Evolutionary conservation across 2,797 vertebrate species (phyloP), one percentile per base, ranked within the genome.

Genomic region (Uromys caudimaculatus): DNA sequence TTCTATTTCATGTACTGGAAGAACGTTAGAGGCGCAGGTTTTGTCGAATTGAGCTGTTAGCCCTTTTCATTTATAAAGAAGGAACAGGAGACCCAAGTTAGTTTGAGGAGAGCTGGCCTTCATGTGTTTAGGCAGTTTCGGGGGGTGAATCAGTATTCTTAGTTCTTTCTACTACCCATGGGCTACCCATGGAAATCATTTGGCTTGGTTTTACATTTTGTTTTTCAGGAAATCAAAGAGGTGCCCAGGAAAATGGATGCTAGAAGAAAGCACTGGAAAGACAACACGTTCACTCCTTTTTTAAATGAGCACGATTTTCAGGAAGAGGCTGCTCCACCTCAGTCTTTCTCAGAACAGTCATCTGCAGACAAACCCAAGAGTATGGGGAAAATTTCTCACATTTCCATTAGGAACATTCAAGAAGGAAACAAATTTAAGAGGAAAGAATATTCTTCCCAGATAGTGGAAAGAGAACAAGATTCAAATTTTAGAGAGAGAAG

Each of bases 261-360:
- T 58, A 91, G 95, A 91, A 95, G 81, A 88, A 96, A 98, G 69
- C 97, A 98, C 60, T 98, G 97, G 98, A 97, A 98, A 58, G 97
- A 98, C 95, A 97, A 97, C 12, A 96, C 97, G 35, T 95, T 97
- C 96, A 85, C 95, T 83, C 98, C 98, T 89, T 56, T 52, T 95
- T 98, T 98, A 91, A 98, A 92, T 32, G 75, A 94, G 82, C 96
- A 97, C 58, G 97, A 97, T 91, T 50, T 98, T 81, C 96, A 98
- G 29, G 93, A 97, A 79, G 84, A 93, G 81, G 8, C 35, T 78
- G 96, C 96, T 97, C 87, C 94, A 47, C 91, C 93, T 12, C 92
- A 97, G 79, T 78, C 94, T 58, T 89, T 95, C 97, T 98, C 97
- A 81, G 96, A 98, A 98, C 98, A 97, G 90, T 0, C 89, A 24